Percentiles rank a stretch among this genome's conserved stretches.
phyloP scores from a whole-genome alignment of 2,113 vertebrate species.

The Galbula dea region DNA sequence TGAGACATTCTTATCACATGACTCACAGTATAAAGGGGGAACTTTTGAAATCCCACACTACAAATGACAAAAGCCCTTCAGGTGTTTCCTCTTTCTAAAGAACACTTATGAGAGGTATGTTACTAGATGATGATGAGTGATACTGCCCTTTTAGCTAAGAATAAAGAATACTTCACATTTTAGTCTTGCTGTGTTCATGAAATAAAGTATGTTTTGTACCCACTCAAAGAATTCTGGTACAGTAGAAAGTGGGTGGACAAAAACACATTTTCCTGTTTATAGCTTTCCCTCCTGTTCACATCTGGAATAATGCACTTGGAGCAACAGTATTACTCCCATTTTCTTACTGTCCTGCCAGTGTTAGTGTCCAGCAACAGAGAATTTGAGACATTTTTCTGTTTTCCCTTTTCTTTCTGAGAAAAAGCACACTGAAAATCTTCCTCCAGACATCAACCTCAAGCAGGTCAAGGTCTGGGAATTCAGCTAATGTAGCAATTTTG shows the following conservation, averaged over 20 bases:
- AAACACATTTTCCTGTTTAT: slow-evolving; percentile 63
- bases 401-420: slow-evolving; percentile 16
- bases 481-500: slow-evolving; percentile 40
- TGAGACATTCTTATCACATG: slow-evolving; percentile 1
- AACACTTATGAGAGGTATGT: background rate
- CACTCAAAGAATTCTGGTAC: slow-evolving; percentile 12
- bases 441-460: slow-evolving; percentile 31
- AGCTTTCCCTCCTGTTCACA: slow-evolving; percentile 51
- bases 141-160: background rate
- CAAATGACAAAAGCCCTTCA: background rate
- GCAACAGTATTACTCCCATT: slow-evolving; percentile 25
- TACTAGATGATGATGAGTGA: background rate
- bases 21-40: background rate
- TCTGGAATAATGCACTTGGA: slow-evolving; percentile 62
- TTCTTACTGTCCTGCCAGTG: slow-evolving; percentile 50
- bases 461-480: slow-evolving; percentile 60
- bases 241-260: slow-evolving; percentile 9
- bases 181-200: background rate
- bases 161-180: background rate
- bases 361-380: background rate
- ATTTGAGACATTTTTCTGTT: slow-evolving; percentile 7
- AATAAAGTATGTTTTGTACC: background rate
- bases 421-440: background rate
- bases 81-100: background rate
- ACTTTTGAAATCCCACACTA: background rate